phyloP scores from a whole-genome alignment of 2,113 vertebrate genomes.

The Pseudorectes ferrugineus region DNA sequence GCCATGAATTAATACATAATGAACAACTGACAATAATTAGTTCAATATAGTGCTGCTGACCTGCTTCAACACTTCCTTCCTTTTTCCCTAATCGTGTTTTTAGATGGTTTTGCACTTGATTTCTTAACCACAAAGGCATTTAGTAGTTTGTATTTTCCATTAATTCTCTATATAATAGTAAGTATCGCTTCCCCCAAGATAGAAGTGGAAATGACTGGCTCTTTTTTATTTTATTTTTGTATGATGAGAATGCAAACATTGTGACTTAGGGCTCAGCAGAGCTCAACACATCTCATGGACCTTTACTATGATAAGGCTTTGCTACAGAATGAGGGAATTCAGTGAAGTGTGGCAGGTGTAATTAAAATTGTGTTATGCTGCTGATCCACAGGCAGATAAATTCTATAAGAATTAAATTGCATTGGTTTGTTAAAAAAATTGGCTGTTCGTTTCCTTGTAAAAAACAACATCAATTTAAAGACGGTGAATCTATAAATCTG shows the following conservation, averaged over 20 bases:
- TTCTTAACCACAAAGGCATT: constrained; percentile 11
- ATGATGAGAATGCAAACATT: constrained; percentile 3
- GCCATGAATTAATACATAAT: constrained; percentile 20
- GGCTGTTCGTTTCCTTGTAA: constrained; percentile 56
- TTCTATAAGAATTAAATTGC: constrained; percentile 59
- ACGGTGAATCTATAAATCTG: constrained; percentile 20
- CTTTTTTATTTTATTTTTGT: not conserved
- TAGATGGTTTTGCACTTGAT: constrained; percentile 9
- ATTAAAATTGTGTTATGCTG: constrained; percentile 68
- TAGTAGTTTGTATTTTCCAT: constrained; percentile 7
- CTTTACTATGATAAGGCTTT: constrained; percentile 33
- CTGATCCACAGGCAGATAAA: constrained; percentile 70
- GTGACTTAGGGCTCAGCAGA: constrained; percentile 46
- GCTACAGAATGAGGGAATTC: constrained; percentile 29
- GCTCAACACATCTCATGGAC: constrained; percentile 16
- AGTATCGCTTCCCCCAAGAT: not conserved
- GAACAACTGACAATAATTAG: constrained; percentile 30
- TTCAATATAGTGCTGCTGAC: constrained; percentile 5
- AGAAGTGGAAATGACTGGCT: constrained; percentile 5
- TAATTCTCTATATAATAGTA: constrained; percentile 22
- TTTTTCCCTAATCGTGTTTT: not conserved
- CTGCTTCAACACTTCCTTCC: constrained; percentile 25
- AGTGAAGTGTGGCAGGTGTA: constrained; percentile 55
- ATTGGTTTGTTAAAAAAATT: constrained; percentile 37
- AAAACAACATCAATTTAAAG: constrained; percentile 43